phyloP scores from a whole-genome alignment of 2,888 invertebrate genomes.

The Trissonchulus sp. region DNA sequence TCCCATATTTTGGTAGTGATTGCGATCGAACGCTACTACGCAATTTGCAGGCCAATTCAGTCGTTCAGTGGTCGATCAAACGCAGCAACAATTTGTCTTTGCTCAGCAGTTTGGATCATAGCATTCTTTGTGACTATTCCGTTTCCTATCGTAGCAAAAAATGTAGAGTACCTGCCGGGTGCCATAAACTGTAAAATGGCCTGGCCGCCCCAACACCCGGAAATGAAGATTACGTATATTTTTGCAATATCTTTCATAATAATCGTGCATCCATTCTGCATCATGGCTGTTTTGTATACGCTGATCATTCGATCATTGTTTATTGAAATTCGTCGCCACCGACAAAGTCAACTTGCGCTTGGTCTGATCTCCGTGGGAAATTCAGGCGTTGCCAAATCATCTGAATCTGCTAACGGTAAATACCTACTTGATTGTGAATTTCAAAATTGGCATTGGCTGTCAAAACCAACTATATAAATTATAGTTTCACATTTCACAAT shows the following conservation, averaged over 20 bases:
- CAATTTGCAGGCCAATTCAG: conserved; percentile 68
- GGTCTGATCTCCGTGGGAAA: too few species aligned
- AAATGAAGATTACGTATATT: not conserved
- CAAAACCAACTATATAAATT: too few species aligned
- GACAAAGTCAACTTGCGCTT: not conserved
- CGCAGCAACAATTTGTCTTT: not conserved
- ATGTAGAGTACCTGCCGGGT: not conserved
- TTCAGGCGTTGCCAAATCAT: too few species aligned
- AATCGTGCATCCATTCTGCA: not conserved
- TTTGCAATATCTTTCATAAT: not conserved
- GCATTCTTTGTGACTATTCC: not conserved
- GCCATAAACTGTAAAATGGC: not conserved
- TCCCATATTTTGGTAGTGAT: conserved; percentile 72
- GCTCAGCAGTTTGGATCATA: not conserved
- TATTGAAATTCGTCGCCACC: not conserved
- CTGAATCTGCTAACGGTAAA: too few species aligned
- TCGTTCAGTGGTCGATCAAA: conserved; percentile 52
- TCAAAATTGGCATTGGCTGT: too few species aligned
- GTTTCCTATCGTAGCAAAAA: not conserved
- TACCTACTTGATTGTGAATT: too few species aligned
- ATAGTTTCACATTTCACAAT: too few species aligned
- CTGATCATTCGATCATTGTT: not conserved
- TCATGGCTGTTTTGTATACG: not conserved
- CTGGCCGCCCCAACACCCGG: not conserved
- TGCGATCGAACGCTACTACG: conserved; percentile 70